Base-by-base conservation (phyloP, 2,113 vertebrate genomes). In the Sinosuthora webbiana region DNA sequence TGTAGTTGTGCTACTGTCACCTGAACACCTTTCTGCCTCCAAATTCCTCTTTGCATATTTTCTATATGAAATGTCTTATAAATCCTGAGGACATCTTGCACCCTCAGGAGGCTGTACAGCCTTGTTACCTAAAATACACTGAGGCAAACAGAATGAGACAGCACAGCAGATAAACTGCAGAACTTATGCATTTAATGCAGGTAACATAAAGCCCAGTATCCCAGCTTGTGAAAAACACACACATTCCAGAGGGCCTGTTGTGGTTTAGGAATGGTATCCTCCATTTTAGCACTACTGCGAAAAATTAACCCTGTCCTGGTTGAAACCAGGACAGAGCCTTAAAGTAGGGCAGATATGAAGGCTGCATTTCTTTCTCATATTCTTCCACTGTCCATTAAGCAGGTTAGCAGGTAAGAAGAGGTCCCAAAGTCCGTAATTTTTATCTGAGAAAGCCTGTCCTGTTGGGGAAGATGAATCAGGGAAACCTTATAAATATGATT, bases 341-440 rank as follows among this genome's bases (percentile, higher is more conserved):
- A 80, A 55, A 69, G 24, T 9, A 49, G 33, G 5, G 30, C 14
- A 45, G 60, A 14, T 11, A 11, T 4, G 17, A 27, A 45, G 3
- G 21, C 45, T 19, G 10, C 11, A 7, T 35, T 68, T 80, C n/a
- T 30, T 83, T 65, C 42, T 62, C 57, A 63, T 37, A 49, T 3
- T 59, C 28, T 73, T 19, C 16, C 35, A 59, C 16, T 22, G 33
- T 10, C 25, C 39, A 59, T 31, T 13, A 70, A 41, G 17, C 28
- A 70, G 37, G 42, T 13, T n/a, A 80, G 35, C 41, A 65, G 19
- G 15, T 44, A 50, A 55, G 63, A 82, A 57, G 71, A 37, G 10
- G 81, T 50, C 33, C 15, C 5, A 12, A 42, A 73, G 24, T n/a
- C 18, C 0, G 0, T 41, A 19, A 24, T 18, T 45, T n/a, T 57